Percentiles rank a stretch among this genome's conserved stretches.
phyloP scores from a whole-genome alignment of 1,140 invertebrate species.

The Drosophila lacertosa region DNA sequence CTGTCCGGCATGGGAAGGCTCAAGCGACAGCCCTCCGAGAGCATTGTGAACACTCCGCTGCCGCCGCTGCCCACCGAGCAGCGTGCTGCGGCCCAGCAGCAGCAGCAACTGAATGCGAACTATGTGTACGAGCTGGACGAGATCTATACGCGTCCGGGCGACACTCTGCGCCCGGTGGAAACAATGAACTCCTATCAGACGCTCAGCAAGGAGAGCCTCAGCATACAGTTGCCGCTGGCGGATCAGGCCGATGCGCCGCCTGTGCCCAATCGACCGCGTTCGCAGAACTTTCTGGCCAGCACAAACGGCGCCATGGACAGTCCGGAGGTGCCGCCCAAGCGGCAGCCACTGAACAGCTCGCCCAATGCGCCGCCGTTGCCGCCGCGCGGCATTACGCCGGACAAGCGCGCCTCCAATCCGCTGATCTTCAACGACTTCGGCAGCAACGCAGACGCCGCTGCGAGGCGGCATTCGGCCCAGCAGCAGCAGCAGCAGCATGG shows the following conservation, averaged over 20 bases:
- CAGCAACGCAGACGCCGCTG: constrained; percentile 40
- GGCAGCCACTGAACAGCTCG: constrained; percentile 44
- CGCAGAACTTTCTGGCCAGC: constrained; percentile 61
- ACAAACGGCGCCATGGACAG: constrained; percentile 65
- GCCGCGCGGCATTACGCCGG: constrained; percentile 84
- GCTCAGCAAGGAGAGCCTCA: constrained; percentile 75
- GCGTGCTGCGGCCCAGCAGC: constrained; percentile 66
- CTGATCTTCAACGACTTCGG: constrained; percentile 76
- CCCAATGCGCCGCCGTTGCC: constrained; percentile 84
- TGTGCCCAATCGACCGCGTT: constrained; percentile 76
- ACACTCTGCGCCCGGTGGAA: constrained; percentile 71
- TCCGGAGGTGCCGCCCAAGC: constrained; percentile 80
- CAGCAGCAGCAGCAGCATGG: constrained; percentile 65
- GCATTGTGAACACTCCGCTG: constrained; percentile 91
- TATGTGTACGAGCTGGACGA: constrained; percentile 86
- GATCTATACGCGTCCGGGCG: constrained; percentile 87
- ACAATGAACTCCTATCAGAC: constrained; percentile 74
- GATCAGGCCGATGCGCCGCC: constrained; percentile 64
- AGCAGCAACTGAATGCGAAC: constrained; percentile 64
- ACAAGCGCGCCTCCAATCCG: constrained; percentile 79
- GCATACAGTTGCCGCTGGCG: constrained; percentile 30
- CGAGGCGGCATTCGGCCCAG: constrained; percentile 64
- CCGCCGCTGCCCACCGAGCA: constrained; percentile 88
- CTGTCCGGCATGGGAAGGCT: constrained; percentile 86
- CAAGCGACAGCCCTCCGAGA: constrained; percentile 88